These are phyloP conservation scores for Zalophus californianus DNA, from an alignment of 2,797 vertebrate genomes.

Conservation along the genomic window DNA sequence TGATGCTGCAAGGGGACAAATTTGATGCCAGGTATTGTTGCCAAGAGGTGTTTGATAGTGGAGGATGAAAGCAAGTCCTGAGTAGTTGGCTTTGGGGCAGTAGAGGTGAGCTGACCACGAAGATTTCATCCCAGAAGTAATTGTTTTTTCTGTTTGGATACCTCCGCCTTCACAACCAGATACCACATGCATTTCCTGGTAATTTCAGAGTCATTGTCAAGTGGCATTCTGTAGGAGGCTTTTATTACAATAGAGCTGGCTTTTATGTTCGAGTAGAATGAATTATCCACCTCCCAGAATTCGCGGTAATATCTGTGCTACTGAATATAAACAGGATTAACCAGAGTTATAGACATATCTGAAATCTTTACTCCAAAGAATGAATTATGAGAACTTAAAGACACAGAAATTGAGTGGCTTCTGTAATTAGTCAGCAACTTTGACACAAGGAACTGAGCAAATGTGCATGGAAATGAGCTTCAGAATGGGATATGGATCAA, in stretches of 20 bases:
- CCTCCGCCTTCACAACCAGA: not conserved
- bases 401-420: not conserved
- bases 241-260: constrained; percentile 23
- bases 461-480: not conserved
- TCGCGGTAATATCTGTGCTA: not conserved
- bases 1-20: not conserved
- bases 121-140: not conserved
- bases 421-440: not conserved
- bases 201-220: not conserved
- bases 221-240: not conserved
- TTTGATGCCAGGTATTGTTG: not conserved
- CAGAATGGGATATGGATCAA: not conserved
- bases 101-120: not conserved
- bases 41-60: not conserved
- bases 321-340: not conserved
- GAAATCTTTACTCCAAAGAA: not conserved
- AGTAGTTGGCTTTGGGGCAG: not conserved
- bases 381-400: not conserved
- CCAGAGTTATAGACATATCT: not conserved
- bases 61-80: not conserved
- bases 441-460: not conserved
- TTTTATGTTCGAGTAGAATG: not conserved
- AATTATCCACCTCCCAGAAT: not conserved
- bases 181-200: not conserved
- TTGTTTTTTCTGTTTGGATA: constrained; percentile 20